Evolutionary conservation across 2,888 invertebrate species (phyloP), one percentile per base, ranked within the genome.

Genomic region (Drosophila picticornis): DNA sequence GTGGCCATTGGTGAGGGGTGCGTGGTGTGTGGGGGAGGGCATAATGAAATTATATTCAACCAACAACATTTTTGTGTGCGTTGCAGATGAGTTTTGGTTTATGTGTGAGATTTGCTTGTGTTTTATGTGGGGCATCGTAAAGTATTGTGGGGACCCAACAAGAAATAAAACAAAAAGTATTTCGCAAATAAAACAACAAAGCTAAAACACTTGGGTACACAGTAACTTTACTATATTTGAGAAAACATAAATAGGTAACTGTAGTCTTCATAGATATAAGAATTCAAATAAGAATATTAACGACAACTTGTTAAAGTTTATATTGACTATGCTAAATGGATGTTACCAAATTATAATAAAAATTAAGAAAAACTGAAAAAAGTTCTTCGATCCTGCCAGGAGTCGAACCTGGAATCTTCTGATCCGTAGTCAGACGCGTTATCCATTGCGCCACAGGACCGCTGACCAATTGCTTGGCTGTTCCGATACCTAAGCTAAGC

Each of bases 381-480:
- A 31, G 0, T 0, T 6, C 0, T 51, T 63, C 91, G 91, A 91
- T 91, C 91, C 91, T 91, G 91, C 91, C 92, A 91, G 92, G 92
- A 92, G 92, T 92, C 92, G 92, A 92, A 92, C 92, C 92, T 92
- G 92, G 92, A 92, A 92, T 92, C 92, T 92, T 92, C 92, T 92
- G 92, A 92, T 92, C 92, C 91, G 92, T 92, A 92, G 92, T 92
- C 92, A 91, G 92, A 91, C 91, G 91, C 91, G 91, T 91, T 91
- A 92, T 91, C 92, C 91, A 91, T 91, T 91, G 91, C 91, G 91
- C 91, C 91, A 91, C 91, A 91, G 91, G 91, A 91, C 92, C 91
- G 77, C 1, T 64, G 57, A 4, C 5, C 0, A 6, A 0, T 0
- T 0, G 0, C 0, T 0, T 0, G 11, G 10, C 64, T 10, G 29